Evolutionary conservation across 2,888 invertebrate genomes (phyloP), one percentile per base, ranked within the genome.

Genomic region (Melanostoma scalare): DNA sequence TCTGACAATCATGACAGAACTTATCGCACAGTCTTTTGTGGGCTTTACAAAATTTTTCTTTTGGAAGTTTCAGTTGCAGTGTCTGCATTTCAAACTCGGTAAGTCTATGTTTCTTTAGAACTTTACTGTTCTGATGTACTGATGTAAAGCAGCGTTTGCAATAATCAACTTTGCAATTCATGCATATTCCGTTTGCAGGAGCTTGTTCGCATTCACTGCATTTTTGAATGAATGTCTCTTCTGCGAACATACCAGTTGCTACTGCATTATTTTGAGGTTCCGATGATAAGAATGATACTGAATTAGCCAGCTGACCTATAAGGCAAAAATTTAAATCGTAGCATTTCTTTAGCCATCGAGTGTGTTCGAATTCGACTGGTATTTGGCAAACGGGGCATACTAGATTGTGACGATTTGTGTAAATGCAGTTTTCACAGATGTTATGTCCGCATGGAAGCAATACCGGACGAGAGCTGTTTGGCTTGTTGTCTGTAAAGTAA

Each of bases 401-500:
- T 8, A 89, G 82, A 4, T 88, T 86, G 3, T 86, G 73, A 0
- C 86, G 86, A 78, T 88, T 58, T 9, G 82, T 84, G 9, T 74
- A 90, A 9, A 94, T 88, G 88, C 96, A 96, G 60, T 91, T 92
- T 86, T 94, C 94, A 87, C 96, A 96, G 87, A 94, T 92, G 2
- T 93, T 92, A 89, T 96, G 96, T 0, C 94, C 94, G 88, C 96
- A 96, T 79, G 92, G 87, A 75, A 95, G 89, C 46, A 95, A 90
- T 33, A 95, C 90, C 0, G 96, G 95, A 2, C 90, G 89, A 85
- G 84, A 80, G 46, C 87, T 87, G 33, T 68, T 10, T 2, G 61
- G 67, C 46, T 61, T 82, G 8, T 77, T 77, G 50, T 77, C 73
- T 85, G 50, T 20, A 20, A 20, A 20, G 20, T 20, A 20, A 20